Evolutionary conservation across 2,797 vertebrate species (phyloP).

Genomic region (Sebastes itinus): DNA sequence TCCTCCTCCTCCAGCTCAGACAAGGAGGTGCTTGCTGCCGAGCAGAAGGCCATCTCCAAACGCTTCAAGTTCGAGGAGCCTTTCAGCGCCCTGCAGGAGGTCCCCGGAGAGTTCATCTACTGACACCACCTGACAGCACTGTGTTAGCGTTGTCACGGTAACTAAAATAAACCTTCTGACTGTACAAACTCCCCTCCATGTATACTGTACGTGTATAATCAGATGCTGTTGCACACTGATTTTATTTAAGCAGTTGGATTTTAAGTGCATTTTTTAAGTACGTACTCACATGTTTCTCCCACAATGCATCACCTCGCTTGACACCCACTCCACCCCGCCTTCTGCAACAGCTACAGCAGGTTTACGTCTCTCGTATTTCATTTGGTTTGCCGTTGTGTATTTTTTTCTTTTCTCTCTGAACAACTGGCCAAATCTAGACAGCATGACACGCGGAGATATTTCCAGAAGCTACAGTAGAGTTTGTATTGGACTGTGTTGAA

Average conservation of each 20-base stretch:
- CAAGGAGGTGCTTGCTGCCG: constrained; percentile 83
- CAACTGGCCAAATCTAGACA: background rate
- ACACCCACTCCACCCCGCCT: background rate
- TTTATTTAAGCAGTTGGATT: constrained; percentile 28
- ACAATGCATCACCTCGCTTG: background rate
- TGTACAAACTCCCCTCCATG: background rate
- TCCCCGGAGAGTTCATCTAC: constrained; percentile 92
- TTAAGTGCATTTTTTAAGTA: background rate
- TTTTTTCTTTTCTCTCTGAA: background rate
- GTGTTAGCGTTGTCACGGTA: constrained; percentile 24
- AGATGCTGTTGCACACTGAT: constrained; percentile 1
- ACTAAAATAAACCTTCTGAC: constrained; percentile 2
- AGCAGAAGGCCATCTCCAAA: constrained; percentile 91
- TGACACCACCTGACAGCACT: constrained; percentile 64
- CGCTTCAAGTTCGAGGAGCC: constrained; percentile 94
- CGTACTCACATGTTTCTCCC: background rate
- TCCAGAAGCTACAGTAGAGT: background rate
- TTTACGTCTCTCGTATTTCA: background rate
- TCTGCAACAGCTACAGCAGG: background rate
- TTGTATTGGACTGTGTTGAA: background rate
- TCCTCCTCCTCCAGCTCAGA: constrained; percentile 78
- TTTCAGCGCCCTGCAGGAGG: constrained; percentile 86
- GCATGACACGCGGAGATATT: background rate
- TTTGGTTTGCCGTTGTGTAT: constrained; percentile 8
- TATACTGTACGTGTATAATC: constrained; percentile 18